A percentile compares a stretch with the other conserved stretches of the same genome.
Evolutionary conservation across 2,113 vertebrate species (phyloP).

Genomic region (Lonchura striata): DNA sequence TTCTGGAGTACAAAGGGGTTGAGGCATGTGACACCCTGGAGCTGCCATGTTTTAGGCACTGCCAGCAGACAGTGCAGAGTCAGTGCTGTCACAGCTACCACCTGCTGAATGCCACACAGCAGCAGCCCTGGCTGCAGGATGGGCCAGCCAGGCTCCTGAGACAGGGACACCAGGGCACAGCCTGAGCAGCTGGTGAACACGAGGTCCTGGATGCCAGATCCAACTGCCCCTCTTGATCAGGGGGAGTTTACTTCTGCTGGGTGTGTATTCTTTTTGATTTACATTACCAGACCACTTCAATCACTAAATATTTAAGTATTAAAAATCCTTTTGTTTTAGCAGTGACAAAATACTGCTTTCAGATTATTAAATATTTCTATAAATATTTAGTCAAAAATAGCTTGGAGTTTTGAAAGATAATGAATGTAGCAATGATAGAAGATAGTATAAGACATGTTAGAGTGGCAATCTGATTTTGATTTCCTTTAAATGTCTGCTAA

Average conservation of each 20-base stretch:
- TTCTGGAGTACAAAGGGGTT: not conserved
- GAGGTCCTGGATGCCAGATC: not conserved
- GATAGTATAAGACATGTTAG: not conserved
- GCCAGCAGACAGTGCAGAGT: not conserved
- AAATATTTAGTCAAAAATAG: not conserved
- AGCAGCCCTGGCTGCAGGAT: not conserved
- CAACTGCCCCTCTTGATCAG: not conserved
- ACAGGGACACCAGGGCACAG: not conserved
- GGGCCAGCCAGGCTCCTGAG: not conserved
- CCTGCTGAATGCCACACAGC: not conserved
- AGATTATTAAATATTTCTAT: not conserved
- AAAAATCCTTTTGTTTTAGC: not conserved
- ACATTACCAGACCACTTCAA: not conserved
- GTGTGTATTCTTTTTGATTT: not conserved
- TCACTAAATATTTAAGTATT: not conserved
- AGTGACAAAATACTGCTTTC: not conserved
- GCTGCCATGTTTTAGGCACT: not conserved
- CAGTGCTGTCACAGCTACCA: not conserved
- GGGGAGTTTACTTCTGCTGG: not conserved
- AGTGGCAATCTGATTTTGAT: not conserved
- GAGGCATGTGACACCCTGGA: not conserved
- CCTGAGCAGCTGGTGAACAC: not conserved
- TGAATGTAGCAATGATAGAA: not conserved
- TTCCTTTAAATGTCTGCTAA: not conserved
- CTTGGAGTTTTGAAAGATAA: not conserved